Evolutionary conservation across 2,797 vertebrate species (phyloP).

Genomic region (Hyperoplus immaculatus): DNA sequence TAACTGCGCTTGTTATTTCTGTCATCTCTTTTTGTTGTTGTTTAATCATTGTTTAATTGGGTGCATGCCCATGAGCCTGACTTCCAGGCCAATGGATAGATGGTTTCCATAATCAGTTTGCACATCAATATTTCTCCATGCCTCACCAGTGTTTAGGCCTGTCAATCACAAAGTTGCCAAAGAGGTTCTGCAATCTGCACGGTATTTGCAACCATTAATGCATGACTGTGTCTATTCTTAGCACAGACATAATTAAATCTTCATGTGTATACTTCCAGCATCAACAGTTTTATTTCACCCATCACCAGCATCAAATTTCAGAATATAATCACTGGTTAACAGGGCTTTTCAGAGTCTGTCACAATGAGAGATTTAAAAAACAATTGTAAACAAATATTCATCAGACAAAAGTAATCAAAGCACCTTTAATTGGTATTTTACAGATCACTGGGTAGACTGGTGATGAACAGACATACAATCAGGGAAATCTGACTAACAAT

Average conservation of each 20-base stretch:
- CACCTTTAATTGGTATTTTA: not conserved
- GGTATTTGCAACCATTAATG: not conserved
- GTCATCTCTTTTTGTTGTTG: no score
- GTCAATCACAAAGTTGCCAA: not conserved
- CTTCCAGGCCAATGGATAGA: not conserved
- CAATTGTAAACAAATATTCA: not conserved
- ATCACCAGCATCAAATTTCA: not conserved
- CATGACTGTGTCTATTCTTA: not conserved
- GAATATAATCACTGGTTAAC: not conserved
- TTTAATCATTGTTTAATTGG: not conserved
- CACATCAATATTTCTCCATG: not conserved
- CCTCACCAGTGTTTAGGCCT: not conserved
- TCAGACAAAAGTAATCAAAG: not conserved
- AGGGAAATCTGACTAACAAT: not conserved
- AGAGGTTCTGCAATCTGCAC: not conserved
- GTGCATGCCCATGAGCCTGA: not conserved
- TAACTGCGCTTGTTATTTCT: slow-evolving; percentile 24
- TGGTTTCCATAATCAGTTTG: not conserved
- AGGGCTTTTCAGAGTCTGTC: not conserved
- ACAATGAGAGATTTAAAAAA: not conserved
- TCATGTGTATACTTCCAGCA: no score
- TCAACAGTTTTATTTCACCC: not conserved
- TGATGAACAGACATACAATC: not conserved
- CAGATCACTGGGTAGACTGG: not conserved
- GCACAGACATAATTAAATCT: no score